These are phyloP conservation scores for Solen grandis DNA, from an alignment of 1,140 invertebrate genomes.

Conservation along the genomic window DNA sequence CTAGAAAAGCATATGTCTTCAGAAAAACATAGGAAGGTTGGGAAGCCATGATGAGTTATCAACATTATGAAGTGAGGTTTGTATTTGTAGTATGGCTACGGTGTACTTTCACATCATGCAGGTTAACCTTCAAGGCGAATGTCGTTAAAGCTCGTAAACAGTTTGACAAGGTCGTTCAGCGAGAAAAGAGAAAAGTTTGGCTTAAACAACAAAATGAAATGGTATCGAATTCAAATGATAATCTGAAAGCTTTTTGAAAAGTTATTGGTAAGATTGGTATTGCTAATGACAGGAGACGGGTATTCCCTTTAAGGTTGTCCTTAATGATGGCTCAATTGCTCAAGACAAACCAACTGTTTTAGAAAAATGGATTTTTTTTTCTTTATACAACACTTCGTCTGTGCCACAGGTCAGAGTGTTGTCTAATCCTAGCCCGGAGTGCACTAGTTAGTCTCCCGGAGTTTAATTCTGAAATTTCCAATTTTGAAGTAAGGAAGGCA, in stretches of 20 bases:
- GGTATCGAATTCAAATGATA: conserved; percentile 8
- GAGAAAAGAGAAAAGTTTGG: conserved; percentile 20
- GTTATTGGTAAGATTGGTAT: conserved; percentile 16
- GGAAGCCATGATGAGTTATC: conserved; percentile 24
- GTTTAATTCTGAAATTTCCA: conserved; percentile 35
- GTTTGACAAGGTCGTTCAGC: conserved; percentile 14
- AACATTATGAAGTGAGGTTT: no score
- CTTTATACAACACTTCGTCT: background rate
- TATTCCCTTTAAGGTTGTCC: conserved; percentile 39
- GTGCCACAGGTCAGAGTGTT: background rate
- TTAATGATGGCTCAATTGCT: no score
- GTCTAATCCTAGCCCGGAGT: background rate
- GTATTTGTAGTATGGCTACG: background rate
- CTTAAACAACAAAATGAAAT: conserved; percentile 26
- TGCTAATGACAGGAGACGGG: background rate
- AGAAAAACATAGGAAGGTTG: no score
- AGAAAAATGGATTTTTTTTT: background rate
- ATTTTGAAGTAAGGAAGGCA: conserved; percentile 23
- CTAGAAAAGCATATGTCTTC: no score
- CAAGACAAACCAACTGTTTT: no score
- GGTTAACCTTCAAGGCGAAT: background rate
- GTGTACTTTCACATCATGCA: conserved; percentile 1
- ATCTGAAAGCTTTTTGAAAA: conserved; percentile 30
- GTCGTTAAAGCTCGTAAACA: conserved; percentile 4
- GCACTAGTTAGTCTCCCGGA: background rate